These are phyloP conservation scores for Genyomyrus donnyi DNA, from an alignment of 2,113 vertebrate genomes.

Conservation along the genomic window DNA sequence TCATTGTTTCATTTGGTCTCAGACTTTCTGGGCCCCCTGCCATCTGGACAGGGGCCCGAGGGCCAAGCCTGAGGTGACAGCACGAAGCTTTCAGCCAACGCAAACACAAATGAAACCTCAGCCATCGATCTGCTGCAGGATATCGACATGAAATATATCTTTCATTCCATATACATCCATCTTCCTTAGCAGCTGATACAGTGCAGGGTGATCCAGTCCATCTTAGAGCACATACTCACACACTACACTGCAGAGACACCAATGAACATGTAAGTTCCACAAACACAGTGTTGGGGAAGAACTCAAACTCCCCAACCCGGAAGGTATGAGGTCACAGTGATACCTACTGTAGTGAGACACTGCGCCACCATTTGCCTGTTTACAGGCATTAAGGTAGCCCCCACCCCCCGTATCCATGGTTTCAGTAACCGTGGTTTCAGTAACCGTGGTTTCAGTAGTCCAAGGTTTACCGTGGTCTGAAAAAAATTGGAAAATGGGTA, in stretches of 20 bases:
- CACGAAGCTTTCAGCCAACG: conserved; percentile 39
- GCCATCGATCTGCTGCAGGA: conserved; percentile 46
- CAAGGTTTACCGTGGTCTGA: not conserved
- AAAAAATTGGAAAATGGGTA: not conserved
- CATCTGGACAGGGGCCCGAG: conserved; percentile 32
- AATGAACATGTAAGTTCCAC: not conserved
- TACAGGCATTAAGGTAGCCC: not conserved
- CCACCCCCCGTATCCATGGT: not conserved
- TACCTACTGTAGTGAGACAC: not conserved
- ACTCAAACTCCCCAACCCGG: not conserved
- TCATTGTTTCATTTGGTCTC: conserved; percentile 8
- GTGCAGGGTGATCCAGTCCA: not conserved
- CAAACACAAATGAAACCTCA: conserved; percentile 48
- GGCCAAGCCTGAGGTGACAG: conserved; percentile 12
- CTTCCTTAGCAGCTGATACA: not conserved
- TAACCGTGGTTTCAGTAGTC: not conserved
- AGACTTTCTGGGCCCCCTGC: conserved; percentile 24
- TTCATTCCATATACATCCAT: not conserved
- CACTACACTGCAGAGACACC: not conserved
- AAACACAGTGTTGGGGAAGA: not conserved
- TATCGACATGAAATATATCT: conserved; percentile 51
- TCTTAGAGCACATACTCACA: not conserved
- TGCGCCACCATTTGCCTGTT: not conserved
- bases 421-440: too few relatives aligned
- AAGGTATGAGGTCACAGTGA: not conserved